phyloP scores from a whole-genome alignment of 2,888 invertebrate species.

The Eupithecia pulchellata region DNA sequence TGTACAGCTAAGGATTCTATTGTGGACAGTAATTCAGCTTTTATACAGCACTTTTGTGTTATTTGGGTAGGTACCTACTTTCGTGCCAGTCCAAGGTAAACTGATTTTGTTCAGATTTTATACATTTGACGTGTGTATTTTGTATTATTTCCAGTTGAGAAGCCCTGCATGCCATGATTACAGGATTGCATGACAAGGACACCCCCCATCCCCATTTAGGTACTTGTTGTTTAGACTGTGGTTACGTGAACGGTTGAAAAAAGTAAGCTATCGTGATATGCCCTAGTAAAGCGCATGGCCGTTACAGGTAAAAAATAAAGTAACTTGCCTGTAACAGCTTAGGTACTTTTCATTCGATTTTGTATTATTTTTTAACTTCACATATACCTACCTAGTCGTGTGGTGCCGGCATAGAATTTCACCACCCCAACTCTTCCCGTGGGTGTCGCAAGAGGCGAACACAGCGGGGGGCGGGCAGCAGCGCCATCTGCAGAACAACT shows the following conservation, averaged over 20 bases:
- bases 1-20: too few relatives aligned
- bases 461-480: too few relatives aligned
- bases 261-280: neutral
- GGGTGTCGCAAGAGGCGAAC: too few relatives aligned
- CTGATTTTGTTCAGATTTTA: neutral
- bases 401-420: too few relatives aligned
- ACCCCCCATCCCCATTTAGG: conserved; percentile 51
- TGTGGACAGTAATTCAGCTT: too few relatives aligned
- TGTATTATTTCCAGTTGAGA: conserved; percentile 45
- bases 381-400: too few relatives aligned
- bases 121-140: conserved; percentile 14
- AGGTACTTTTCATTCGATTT: neutral
- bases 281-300: neutral
- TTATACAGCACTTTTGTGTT: too few relatives aligned
- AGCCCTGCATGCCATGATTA: conserved; percentile 68
- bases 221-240: neutral
- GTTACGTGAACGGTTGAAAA: conserved; percentile 16
- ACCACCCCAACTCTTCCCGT: too few relatives aligned
- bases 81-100: too few relatives aligned
- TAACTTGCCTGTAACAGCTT: too few relatives aligned
- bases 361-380: neutral
- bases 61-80: too few relatives aligned
- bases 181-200: conserved; percentile 69
- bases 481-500: too few relatives aligned
- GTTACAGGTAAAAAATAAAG: neutral